A percentile compares a stretch with the other conserved stretches of the same genome.
These are phyloP conservation scores for Dryomyza anilis DNA, from an alignment of 2,888 invertebrate species.

Conservation along the genomic window DNA sequence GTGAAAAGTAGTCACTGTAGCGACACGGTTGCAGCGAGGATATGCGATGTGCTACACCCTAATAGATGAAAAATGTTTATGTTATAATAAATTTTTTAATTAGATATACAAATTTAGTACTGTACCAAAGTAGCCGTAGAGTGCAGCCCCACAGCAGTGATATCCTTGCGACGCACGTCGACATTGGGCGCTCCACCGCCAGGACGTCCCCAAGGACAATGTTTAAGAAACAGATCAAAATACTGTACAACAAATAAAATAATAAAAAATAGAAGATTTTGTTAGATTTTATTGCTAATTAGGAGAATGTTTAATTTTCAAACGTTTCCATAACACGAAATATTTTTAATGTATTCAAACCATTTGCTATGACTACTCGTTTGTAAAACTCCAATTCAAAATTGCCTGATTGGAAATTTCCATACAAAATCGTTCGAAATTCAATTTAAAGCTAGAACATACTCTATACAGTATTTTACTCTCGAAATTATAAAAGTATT, in stretches of 20 bases:
- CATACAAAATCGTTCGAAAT: no score
- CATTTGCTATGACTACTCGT: no score
- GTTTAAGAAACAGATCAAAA: conserved; percentile 72
- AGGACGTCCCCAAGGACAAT: conserved; percentile 80
- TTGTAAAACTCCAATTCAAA: no score
- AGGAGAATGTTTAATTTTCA: no score
- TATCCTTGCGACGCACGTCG: conserved; percentile 71
- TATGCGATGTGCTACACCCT: conserved; percentile 50
- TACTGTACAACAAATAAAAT: conserved; percentile 50
- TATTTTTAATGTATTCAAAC: no score
- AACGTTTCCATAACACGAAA: no score
- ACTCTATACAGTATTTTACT: no score
- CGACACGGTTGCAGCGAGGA: conserved; percentile 55
- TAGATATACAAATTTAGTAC: background rate
- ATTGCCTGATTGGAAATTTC: no score
- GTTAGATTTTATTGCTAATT: no score
- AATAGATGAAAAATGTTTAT: background rate
- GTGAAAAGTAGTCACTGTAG: conserved; percentile 55
- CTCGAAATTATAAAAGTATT: no score
- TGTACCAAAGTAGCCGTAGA: conserved; percentile 66
- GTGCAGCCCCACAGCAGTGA: conserved; percentile 70
- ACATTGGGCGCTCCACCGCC: conserved; percentile 76
- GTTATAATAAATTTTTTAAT: no score
- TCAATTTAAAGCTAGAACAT: no score
- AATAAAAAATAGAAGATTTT: background rate